Conservation (phyloP, 2,888 invertebrate genomes). For the Galeopsomyia nigrocyanea region DNA sequence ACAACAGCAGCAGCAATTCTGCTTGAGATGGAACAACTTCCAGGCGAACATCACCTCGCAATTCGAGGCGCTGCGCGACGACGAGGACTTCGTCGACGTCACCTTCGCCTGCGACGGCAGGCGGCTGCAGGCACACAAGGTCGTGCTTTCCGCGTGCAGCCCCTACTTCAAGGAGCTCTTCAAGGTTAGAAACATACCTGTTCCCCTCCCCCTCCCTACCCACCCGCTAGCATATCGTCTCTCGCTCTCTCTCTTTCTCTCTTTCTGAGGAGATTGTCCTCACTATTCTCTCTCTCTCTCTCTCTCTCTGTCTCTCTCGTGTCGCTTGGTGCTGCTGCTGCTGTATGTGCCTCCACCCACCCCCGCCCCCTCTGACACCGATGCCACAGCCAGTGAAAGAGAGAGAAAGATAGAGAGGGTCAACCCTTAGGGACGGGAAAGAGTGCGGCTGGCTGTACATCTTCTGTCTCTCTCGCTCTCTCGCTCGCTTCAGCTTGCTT, state of each 20-base stretch:
- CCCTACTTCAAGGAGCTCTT: constrained; percentile 90
- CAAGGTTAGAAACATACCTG: constrained; percentile 75
- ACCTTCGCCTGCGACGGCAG: constrained; percentile 89
- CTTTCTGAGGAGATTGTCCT: constrained; percentile 2
- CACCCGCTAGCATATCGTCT: constrained; percentile 10
- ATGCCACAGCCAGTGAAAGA: constrained; percentile 12
- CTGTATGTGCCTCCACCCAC: constrained; percentile 18
- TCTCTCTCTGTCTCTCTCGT: constrained; percentile 13
- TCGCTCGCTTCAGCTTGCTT: constrained; percentile 2
- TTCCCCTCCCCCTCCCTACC: constrained; percentile 33
- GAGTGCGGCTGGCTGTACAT: neutral
- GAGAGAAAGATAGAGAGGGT: constrained; percentile 10
- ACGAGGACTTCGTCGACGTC: constrained; percentile 91
- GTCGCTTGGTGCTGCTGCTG: no score
- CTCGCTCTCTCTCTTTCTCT: constrained; percentile 27
- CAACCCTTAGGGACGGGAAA: constrained; percentile 32
- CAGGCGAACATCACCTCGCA: constrained; percentile 89
- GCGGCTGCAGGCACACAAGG: constrained; percentile 87
- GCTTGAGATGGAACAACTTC: constrained; percentile 92
- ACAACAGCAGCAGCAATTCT: constrained; percentile 82
- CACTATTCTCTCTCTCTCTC: neutral
- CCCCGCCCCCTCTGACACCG: constrained; percentile 24
- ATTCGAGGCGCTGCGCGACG: constrained; percentile 86
- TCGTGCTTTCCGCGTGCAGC: constrained; percentile 88
- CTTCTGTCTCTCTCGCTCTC: constrained; percentile 35